Percentiles rank a stretch among this genome's conserved stretches.
Conservation (phyloP, 2,113 vertebrate species). For the Anarhynchus alexandrinus region DNA sequence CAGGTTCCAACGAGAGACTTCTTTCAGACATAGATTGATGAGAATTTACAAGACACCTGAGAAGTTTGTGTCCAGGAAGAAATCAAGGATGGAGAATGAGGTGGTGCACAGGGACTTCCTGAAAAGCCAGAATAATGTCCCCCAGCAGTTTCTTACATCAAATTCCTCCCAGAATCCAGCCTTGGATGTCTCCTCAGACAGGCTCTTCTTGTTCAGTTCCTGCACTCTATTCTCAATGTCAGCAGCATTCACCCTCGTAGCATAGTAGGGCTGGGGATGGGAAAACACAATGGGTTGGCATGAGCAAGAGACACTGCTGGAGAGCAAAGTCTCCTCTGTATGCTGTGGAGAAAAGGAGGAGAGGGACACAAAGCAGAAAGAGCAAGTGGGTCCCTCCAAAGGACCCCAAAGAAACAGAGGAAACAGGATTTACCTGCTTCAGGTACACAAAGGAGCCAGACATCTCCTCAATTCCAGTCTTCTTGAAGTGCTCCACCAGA, state of each 20-base stretch:
- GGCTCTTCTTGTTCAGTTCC: conserved; percentile 81
- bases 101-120: not conserved
- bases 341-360: not conserved
- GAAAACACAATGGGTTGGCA: not conserved
- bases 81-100: not conserved
- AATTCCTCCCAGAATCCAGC: conserved; percentile 99
- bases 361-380: not conserved
- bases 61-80: not conserved
- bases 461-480: conserved; percentile 87
- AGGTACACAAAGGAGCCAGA: conserved; percentile 86
- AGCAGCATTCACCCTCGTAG: conserved; percentile 89
- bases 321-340: not conserved
- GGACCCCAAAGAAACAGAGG: not conserved
- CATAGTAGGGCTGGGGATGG: conserved; percentile 83
- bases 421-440: conserved; percentile 76
- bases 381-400: not conserved
- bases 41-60: not conserved
- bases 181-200: conserved; percentile 78
- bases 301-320: not conserved
- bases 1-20: not conserved
- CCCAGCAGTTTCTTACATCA: conserved; percentile 77
- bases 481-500: conserved; percentile 90
- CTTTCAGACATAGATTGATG: not conserved
- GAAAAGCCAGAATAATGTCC: not conserved
- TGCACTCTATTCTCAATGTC: conserved; percentile 91